Conservation (phyloP, 2,113 vertebrate genomes). For the Sapajus apella region DNA sequence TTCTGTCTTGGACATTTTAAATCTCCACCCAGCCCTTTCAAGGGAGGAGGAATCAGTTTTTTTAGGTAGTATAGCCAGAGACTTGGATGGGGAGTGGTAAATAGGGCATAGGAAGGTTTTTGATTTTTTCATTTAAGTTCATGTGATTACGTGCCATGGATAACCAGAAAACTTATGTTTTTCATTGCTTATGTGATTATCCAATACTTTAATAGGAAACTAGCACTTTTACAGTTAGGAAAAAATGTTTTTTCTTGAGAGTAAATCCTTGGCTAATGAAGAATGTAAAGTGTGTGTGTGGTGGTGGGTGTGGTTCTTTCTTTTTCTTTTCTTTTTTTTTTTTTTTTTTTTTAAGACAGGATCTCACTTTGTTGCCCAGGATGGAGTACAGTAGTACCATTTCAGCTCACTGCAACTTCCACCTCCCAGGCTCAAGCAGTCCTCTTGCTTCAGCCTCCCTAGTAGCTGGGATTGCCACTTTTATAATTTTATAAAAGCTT, state of each 20-base stretch:
- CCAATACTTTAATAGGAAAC: background rate
- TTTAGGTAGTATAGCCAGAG: background rate
- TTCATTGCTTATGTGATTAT: conserved; percentile 14
- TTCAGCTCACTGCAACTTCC: no score
- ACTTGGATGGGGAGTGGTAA: background rate
- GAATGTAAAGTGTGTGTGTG: background rate
- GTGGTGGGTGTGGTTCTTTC: no score
- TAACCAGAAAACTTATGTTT: background rate
- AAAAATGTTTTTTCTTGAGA: background rate
- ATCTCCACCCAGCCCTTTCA: background rate
- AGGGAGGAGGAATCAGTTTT: background rate
- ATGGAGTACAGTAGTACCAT: no score
- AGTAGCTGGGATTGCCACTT: no score
- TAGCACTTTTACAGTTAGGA: background rate
- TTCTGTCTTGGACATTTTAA: conserved; percentile 6
- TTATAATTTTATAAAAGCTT: no score
- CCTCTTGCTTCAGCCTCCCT: no score
- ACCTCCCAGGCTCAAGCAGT: no score
- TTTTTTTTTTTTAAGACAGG: no score
- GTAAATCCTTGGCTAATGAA: background rate
- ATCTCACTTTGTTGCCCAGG: no score
- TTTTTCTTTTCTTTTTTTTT: no score
- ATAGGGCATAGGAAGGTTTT: background rate
- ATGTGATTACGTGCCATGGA: background rate
- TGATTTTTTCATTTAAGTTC: conserved; percentile 25